A percentile compares a stretch with the other conserved stretches of the same genome.
Evolutionary conservation across 2,888 invertebrate genomes (phyloP).

Genomic region (Eristalis pertinax): DNA sequence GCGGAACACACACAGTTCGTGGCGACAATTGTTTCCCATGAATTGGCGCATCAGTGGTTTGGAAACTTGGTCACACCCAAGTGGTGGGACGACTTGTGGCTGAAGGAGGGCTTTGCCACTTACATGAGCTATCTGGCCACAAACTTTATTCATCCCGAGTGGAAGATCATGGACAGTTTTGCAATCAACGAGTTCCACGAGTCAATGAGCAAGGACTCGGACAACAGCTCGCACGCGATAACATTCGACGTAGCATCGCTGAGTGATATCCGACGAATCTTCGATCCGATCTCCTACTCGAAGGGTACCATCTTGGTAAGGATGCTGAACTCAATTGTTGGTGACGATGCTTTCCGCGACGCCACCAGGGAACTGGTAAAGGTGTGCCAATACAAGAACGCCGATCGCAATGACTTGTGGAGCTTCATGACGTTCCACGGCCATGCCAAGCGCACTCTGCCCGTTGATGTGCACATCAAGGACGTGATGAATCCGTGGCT

Average conservation of each 20-base stretch:
- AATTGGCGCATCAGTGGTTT: constrained; percentile 92
- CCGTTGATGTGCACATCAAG: constrained; percentile 82
- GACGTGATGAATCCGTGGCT: constrained; percentile 88
- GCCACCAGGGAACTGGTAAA: constrained; percentile 83
- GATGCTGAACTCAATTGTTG: constrained; percentile 88
- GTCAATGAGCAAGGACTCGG: constrained; percentile 85
- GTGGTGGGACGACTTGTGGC: constrained; percentile 89
- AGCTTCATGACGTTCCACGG: constrained; percentile 84
- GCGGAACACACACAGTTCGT: constrained; percentile 85
- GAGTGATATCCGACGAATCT: constrained; percentile 85
- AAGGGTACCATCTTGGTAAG: constrained; percentile 88
- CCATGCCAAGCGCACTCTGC: constrained; percentile 79
- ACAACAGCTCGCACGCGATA: constrained; percentile 86
- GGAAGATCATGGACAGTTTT: constrained; percentile 84
- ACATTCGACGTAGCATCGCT: constrained; percentile 85
- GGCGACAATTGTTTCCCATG: constrained; percentile 88
- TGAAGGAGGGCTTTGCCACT: constrained; percentile 84
- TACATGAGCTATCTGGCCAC: constrained; percentile 82
- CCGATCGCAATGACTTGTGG: constrained; percentile 87
- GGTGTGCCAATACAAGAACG: constrained; percentile 83
- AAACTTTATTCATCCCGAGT: constrained; percentile 83
- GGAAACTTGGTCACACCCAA: constrained; percentile 89
- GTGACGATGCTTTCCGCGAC: constrained; percentile 83
- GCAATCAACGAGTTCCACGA: constrained; percentile 82
- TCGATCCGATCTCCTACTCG: constrained; percentile 88